phyloP scores from a whole-genome alignment of 2,797 vertebrate genomes.

The Buphagus erythrorhynchus region DNA sequence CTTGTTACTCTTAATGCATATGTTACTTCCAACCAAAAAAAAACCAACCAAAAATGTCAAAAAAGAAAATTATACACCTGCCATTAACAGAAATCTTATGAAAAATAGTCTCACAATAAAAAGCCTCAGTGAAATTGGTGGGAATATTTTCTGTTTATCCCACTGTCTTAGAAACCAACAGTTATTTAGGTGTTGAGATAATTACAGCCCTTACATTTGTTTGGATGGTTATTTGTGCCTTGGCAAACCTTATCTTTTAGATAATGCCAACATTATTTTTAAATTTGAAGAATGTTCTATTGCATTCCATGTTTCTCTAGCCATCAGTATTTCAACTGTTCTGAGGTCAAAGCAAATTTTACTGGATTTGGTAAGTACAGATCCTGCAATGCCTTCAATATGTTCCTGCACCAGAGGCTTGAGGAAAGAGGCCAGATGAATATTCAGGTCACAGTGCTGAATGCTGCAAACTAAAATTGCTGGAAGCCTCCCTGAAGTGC shows the following conservation, averaged over 20 bases:
- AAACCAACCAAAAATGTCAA: not conserved
- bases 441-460: conserved; percentile 54
- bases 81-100: not conserved
- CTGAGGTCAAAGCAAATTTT: not conserved
- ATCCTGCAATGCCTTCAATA: not conserved
- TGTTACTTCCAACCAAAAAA: not conserved
- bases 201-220: not conserved
- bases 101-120: not conserved
- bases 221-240: not conserved
- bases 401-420: not conserved
- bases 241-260: not conserved
- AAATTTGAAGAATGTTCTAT: not conserved
- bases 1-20: not conserved
- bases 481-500: conserved; percentile 49
- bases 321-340: not conserved
- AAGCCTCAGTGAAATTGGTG: not conserved
- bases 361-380: not conserved
- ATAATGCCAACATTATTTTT: not conserved
- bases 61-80: not conserved
- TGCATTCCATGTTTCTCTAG: not conserved
- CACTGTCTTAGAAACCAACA: not conserved
- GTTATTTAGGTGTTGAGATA: not conserved
- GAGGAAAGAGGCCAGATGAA: conserved; percentile 42
- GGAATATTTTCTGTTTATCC: not conserved
- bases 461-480: conserved; percentile 14